These are phyloP conservation scores for Danio jaintianensis DNA, from an alignment of 2,797 vertebrate genomes.

Conservation along the genomic window DNA sequence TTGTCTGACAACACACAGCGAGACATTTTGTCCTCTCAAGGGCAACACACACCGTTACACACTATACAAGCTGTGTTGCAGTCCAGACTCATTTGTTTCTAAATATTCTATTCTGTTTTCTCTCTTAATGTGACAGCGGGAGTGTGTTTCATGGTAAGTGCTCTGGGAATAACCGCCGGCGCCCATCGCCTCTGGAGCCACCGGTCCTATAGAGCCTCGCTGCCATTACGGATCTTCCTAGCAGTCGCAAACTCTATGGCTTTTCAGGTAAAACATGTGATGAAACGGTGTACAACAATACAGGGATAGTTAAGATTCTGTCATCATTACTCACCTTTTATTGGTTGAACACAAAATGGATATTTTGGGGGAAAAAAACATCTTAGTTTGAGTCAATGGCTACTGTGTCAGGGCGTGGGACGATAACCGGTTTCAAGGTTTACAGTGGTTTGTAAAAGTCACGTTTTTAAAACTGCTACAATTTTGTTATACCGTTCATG, in stretches of 20 bases:
- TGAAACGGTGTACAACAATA: not conserved
- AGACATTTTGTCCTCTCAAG: conserved; percentile 69
- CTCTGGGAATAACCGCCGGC: conserved; percentile 90
- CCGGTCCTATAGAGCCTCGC: conserved; percentile 88
- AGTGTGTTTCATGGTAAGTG: conserved; percentile 83
- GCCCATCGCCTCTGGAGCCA: conserved; percentile 96
- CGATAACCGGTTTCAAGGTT: too few species aligned
- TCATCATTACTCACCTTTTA: not conserved
- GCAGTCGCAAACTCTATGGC: conserved; percentile 89
- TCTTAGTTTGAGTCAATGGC: too few species aligned
- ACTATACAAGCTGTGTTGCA: conserved; percentile 44
- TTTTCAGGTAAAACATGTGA: conserved; percentile 84
- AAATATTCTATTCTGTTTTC: conserved; percentile 12
- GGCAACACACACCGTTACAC: conserved; percentile 58
- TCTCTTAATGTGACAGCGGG: conserved; percentile 68
- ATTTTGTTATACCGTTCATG: too few species aligned
- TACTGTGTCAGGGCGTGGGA: too few species aligned
- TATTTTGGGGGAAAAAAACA: too few species aligned
- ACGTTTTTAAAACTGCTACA: too few species aligned
- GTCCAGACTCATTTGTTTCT: conserved; percentile 43
- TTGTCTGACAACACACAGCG: conserved; percentile 70
- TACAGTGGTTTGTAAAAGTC: too few species aligned
- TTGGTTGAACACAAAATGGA: too few species aligned
- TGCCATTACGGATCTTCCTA: conserved; percentile 87
- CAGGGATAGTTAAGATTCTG: not conserved